Conservation (phyloP, 2,113 vertebrate species). For the Pelecanus crispus region DNA sequence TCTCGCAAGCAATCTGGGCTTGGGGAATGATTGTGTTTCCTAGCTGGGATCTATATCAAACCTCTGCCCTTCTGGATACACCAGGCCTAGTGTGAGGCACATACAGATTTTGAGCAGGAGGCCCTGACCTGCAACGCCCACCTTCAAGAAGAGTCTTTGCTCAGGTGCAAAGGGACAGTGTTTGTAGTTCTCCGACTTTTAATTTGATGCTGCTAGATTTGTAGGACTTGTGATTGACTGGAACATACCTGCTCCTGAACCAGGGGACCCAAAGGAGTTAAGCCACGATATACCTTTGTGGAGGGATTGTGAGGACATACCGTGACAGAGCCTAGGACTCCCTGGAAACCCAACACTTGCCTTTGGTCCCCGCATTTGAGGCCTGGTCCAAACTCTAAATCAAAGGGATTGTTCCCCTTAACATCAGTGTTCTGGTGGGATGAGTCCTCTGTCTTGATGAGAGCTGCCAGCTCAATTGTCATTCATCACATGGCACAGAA, state of each 20-base stretch:
- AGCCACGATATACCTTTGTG: neutral
- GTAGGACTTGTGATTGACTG: neutral
- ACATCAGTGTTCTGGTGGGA: neutral
- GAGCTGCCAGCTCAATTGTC: neutral
- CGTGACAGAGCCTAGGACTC: neutral
- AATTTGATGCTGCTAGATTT: neutral
- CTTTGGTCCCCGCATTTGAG: neutral
- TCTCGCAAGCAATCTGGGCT: neutral
- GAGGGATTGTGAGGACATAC: neutral
- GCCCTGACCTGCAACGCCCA: accelerated
- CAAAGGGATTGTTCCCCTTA: neutral
- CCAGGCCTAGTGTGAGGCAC: neutral
- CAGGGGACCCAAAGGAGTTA: neutral
- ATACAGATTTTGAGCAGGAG: neutral
- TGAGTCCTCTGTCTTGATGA: neutral
- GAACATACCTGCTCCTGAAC: neutral
- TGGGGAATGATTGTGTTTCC: neutral
- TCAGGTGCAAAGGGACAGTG: neutral
- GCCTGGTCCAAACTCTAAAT: neutral
- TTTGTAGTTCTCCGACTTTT: neutral
- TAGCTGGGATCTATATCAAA: neutral
- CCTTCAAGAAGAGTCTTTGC: neutral
- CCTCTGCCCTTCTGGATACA: accelerated
- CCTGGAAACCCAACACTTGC: neutral
- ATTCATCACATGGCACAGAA: neutral